Percentiles rank a stretch among this genome's conserved stretches.
Conservation (phyloP, 2,797 vertebrate genomes). For the Sarcophilus harrisii region DNA sequence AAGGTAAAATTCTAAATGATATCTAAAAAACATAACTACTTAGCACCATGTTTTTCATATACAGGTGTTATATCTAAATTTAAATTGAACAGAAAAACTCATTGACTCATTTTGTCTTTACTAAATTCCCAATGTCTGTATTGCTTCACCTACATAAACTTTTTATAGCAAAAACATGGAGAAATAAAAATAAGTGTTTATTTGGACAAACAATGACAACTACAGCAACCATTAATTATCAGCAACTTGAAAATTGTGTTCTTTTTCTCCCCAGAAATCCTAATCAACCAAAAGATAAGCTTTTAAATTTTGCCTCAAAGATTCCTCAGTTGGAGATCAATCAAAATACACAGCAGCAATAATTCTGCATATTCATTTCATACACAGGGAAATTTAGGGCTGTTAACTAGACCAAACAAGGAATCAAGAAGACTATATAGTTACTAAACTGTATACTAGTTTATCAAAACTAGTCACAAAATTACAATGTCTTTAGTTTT, state of each 20-base stretch:
- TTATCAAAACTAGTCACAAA: conserved; percentile 62
- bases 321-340: conserved; percentile 52
- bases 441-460: conserved; percentile 43
- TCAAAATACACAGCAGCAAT: conserved; percentile 63
- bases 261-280: conserved; percentile 58
- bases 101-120: conserved; percentile 59
- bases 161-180: conserved; percentile 66
- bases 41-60: neutral
- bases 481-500: conserved; percentile 26
- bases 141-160: conserved; percentile 66
- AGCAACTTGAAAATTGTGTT: conserved; percentile 57
- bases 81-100: conserved; percentile 51
- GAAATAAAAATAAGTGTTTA: conserved; percentile 23
- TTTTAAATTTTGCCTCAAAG: conserved; percentile 61
- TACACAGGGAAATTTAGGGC: conserved; percentile 57
- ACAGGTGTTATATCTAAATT: conserved; percentile 47
- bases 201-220: neutral
- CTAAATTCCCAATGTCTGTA: conserved; percentile 60
- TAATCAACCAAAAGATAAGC: conserved; percentile 60
- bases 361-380: conserved; percentile 62
- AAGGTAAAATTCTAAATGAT: too few relatives aligned
- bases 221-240: conserved; percentile 74
- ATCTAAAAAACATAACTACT: neutral
- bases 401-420: conserved; percentile 61
- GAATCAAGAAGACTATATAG: conserved; percentile 41